Base-by-base conservation (phyloP, 1,140 invertebrate genomes). In the Heliconius hewitsoni region DNA sequence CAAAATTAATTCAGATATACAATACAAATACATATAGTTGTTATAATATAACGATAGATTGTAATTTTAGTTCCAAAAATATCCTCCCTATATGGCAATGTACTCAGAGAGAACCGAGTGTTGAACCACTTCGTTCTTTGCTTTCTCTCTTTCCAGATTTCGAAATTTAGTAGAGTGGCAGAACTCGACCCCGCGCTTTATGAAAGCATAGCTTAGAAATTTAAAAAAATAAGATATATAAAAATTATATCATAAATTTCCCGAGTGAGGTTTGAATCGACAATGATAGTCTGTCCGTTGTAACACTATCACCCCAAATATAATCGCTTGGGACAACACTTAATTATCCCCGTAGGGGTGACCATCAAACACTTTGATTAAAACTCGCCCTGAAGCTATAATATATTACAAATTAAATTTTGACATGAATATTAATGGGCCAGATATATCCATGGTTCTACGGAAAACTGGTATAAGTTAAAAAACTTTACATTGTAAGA, bases 321-420 rank as follows among this genome's bases (percentile, higher is more conserved):
- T 81, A 84, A 85, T 85, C 81, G 78, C 57, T 81, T 78, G 19
- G 78, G 82, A 85, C 84, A 86, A 83, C 79, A 71, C 71, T 82
- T 80, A 81, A 85, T 83, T 77, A 74, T 73, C 71, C 70, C 81
- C 81, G 72, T 75, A 75, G 74, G 73, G 71, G 30, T 27, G 39
- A 77, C 55, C 57, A 81, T 46, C 72, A 70, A 79, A 72, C 77
- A 81, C 83, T 83, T 83, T 82, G 80, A 86, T 85, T 83, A 83
- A 79, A 80, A 76, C 71, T 71, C 76, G 71, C 73, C 81, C 82
- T 70, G 46, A 75, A 80, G 85, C 82, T 78, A 30, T 77, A 85
- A 82, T 84, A 76, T 81, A 75, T 73, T 77, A 70, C 81, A 77
- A 80, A 84, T 80, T 77, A 72, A 78, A 75, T 71, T 74, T 79